phyloP scores from a whole-genome alignment of 2,888 invertebrate genomes.

The Xanthorhoe designata region DNA sequence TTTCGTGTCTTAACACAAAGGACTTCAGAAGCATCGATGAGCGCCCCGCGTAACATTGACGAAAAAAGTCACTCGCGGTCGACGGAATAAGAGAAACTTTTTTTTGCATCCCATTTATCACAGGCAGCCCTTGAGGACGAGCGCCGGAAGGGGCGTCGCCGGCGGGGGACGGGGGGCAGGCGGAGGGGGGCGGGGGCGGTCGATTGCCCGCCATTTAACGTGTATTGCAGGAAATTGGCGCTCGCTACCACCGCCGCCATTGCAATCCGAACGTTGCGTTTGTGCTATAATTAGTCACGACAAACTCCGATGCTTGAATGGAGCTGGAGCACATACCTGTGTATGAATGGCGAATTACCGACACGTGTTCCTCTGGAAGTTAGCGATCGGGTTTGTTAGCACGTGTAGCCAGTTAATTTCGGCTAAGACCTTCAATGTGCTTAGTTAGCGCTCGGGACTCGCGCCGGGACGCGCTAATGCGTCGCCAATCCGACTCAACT shows the following conservation, averaged over 20 bases:
- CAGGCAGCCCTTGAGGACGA: conserved; percentile 41
- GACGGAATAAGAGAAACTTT: conserved; percentile 44
- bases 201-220: conserved; percentile 66
- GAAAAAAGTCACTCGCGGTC: conserved; percentile 44
- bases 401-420: conserved; percentile 42
- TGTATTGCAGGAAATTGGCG: conserved; percentile 72
- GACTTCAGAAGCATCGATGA: conserved; percentile 42
- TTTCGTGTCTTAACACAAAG: conserved; percentile 48
- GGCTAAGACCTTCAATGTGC: conserved; percentile 34
- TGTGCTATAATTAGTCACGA: conserved; percentile 62
- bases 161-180: conserved; percentile 32
- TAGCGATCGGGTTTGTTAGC: conserved; percentile 39
- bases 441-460: conserved; percentile 43
- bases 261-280: conserved; percentile 54
- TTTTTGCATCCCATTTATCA: conserved; percentile 49
- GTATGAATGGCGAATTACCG: conserved; percentile 48
- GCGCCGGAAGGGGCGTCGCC: conserved; percentile 48
- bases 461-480: conserved; percentile 29
- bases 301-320: conserved; percentile 49
- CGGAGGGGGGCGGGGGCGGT: conserved; percentile 43
- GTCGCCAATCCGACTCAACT: conserved; percentile 22
- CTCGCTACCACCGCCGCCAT: conserved; percentile 49
- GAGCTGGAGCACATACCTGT: conserved; percentile 34
- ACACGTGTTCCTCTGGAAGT: conserved; percentile 40
- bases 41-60: conserved; percentile 39